These are phyloP conservation scores for Pygoscelis antarcticus DNA, from an alignment of 2,113 vertebrate species.

Conservation along the genomic window DNA sequence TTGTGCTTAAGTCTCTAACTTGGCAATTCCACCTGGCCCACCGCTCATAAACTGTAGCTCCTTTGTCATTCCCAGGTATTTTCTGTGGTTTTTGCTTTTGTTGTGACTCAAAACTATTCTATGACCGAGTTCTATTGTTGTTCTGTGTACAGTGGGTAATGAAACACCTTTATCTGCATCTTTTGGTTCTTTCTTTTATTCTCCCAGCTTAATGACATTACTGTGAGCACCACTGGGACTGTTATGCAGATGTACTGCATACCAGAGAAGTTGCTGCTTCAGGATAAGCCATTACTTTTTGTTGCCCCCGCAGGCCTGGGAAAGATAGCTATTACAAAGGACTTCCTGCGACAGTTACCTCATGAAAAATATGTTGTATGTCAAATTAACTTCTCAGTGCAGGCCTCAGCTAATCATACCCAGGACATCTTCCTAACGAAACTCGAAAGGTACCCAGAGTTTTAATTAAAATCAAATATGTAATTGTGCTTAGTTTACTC, in stretches of 20 bases:
- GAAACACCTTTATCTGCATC: constrained; percentile 76
- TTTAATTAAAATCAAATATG: constrained; percentile 85
- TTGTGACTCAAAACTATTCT: constrained; percentile 57
- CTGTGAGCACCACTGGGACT: constrained; percentile 72
- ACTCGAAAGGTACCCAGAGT: constrained; percentile 79
- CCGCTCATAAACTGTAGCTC: constrained; percentile 26
- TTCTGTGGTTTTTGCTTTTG: constrained; percentile 45
- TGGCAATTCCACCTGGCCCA: not conserved
- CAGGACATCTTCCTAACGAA: constrained; percentile 76
- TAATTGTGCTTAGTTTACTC: constrained; percentile 75
- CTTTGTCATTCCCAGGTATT: constrained; percentile 42
- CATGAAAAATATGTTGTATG: constrained; percentile 80
- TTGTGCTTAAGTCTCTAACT: not conserved
- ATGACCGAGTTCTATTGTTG: constrained; percentile 58
- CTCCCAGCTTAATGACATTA: constrained; percentile 76
- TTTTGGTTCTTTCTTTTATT: constrained; percentile 70
- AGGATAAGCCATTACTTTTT: constrained; percentile 82
- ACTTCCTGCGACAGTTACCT: constrained; percentile 80
- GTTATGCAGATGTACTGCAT: constrained; percentile 77
- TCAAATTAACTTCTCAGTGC: constrained; percentile 79
- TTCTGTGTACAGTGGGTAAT: constrained; percentile 63
- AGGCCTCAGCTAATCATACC: constrained; percentile 77
- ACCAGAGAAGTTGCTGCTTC: constrained; percentile 76
- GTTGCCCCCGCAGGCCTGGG: constrained; percentile 76
- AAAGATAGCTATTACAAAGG: constrained; percentile 75